Evolutionary conservation across 2,797 vertebrate species (phyloP), one percentile per base, ranked within the genome.

Genomic region (Distichodus sexfasciatus): DNA sequence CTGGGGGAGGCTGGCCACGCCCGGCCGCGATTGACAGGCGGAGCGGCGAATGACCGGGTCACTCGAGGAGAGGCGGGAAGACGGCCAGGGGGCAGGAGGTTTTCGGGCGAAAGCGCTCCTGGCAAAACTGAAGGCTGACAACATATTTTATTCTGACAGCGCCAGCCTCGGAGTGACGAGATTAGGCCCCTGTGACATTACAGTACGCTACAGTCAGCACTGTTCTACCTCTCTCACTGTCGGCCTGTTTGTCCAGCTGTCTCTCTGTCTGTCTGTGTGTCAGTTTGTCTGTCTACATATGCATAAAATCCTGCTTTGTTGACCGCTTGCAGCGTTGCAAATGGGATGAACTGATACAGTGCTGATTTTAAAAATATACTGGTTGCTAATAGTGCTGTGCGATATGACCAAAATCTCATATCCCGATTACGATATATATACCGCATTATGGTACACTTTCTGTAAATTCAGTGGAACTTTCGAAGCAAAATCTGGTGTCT

Each of bases 111-210:
- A n/a, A n/a, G 21, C 40, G 50, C 53, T 53, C 38, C 50, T 66
- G 50, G 51, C 28, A 29, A 55, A n/a, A 11, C 38, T 44, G 28
- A 55, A 19, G 51, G 19, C 64, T 33, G n/a, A 29, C 8, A 24
- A 38, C 24, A 44, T 67, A 55, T 67, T 57, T 57, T 28, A 67
- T 24, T 28, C 40, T 44, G 64, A 67, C 64, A 55, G 3, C 23
- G 21, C 14, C n/a, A n/a, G n/a, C n/a, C n/a, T n/a, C n/a, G n/a
- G n/a, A n/a, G n/a, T n/a, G n/a, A n/a, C n/a, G n/a, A n/a, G n/a
- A n/a, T n/a, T 28, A 36, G 48, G 10, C 3, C n/a, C 31, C n/a
- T 3, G 12, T 5, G 26, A 21, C n/a, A 55, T 7, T 35, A 6
- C 14, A 59, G n/a, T 10, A 1, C 1, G n/a, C 47, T 41, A 8